These are phyloP conservation scores for Mesorhabditis sp. DNA, from an alignment of 2,888 invertebrate species.

Conservation along the genomic window DNA sequence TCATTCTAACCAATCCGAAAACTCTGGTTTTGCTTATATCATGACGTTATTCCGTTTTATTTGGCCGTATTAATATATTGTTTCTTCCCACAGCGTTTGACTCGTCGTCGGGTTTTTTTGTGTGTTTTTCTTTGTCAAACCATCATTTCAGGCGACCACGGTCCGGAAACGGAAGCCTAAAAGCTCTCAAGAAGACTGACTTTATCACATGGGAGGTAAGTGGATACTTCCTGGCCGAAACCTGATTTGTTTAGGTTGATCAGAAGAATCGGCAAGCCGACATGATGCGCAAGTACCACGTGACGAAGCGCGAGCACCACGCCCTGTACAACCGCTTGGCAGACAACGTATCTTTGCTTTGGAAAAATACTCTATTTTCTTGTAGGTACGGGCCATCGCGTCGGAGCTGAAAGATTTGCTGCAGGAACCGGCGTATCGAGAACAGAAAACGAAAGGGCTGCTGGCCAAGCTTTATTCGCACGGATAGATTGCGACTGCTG, in stretches of 20 bases:
- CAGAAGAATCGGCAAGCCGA: constrained; percentile 29
- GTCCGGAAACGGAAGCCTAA: too few relatives aligned
- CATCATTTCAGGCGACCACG: too few relatives aligned
- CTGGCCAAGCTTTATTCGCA: constrained; percentile 80
- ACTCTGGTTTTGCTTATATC: too few relatives aligned
- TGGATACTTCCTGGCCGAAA: too few relatives aligned
- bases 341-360: constrained; percentile 63
- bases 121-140: too few relatives aligned
- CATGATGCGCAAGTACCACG: constrained; percentile 63
- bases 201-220: constrained; percentile 82
- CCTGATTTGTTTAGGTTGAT: constrained; percentile 15
- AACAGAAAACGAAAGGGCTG: constrained; percentile 76
- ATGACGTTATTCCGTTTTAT: too few relatives aligned
- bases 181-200: constrained; percentile 84
- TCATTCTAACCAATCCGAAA: too few relatives aligned
- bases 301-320: constrained; percentile 91
- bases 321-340: constrained; percentile 90
- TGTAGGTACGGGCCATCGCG: constrained; percentile 74
- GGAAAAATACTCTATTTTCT: background rate
- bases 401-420: constrained; percentile 84
- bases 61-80: too few relatives aligned
- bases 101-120: too few relatives aligned
- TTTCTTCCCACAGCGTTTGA: too few relatives aligned
- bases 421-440: constrained; percentile 76
- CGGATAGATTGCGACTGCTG: constrained; percentile 81